Evolutionary conservation across 2,113 vertebrate species (phyloP), one percentile per base, ranked within the genome.

Genomic region (Cavia aperea): DNA sequence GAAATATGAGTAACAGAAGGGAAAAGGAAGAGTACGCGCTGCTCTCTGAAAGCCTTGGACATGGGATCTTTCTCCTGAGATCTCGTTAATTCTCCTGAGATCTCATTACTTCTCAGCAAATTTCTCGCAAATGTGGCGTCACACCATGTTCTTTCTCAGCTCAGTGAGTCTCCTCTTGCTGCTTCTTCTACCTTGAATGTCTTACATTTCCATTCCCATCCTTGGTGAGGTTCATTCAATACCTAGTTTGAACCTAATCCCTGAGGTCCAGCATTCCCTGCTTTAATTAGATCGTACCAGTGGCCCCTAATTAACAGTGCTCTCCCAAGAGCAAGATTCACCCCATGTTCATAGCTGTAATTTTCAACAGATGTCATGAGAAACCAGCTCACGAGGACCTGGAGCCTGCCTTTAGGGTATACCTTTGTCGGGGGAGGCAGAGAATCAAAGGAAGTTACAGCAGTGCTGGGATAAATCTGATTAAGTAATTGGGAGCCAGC

Each of bases 61-160:
- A 56, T 56, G 56, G 56, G 36, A 63, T 73, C 56, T 73, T 89
- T 62, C 23, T 88, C 70, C 8, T 18, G 36, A 58, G 77, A 19
- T 60, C 39, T 83, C 84, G 60, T 56, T 70, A 70, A 70, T 86
- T 62, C 23, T 88, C 70, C 8, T 18, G 36, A 58, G 77, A 19
- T 60, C 39, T 83, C 84, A 72, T 56, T 70, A 88, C 88, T 72
- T 93, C 77, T 92, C 43, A 84, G 81, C n/a, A 84, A 79, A 24
- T 36, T 73, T 39, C 24, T 89, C 62, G 73, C 2, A 12, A 9
- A 31, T 73, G 54, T 79, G n/a, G 29, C 19, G 72, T 56, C 4
- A 19, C 6, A 19, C 46, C 3, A 10, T 13, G 24, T 49, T 58
- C 11, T 49, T 75, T 62, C 43, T 93, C 33, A 60, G 65, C 15